Conservation (phyloP, 2,113 vertebrate genomes). For the Copsychus sechellarum region DNA sequence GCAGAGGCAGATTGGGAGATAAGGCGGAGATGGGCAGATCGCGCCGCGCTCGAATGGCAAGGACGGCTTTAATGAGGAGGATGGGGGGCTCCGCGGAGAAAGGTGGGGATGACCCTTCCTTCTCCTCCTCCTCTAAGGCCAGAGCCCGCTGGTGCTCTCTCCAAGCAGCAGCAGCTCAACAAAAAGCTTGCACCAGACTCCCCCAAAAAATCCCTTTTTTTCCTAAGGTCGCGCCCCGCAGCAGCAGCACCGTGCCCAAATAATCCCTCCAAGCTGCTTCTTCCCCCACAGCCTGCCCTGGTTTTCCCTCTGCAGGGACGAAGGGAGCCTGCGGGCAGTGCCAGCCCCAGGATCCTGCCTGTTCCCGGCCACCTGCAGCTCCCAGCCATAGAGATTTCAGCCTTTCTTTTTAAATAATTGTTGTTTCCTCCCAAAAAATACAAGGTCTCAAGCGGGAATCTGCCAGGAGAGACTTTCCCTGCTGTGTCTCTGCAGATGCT, state of each 20-base stretch:
- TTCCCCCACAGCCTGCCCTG: too few relatives aligned
- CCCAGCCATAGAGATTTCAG: not conserved
- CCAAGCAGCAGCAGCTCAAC: not conserved
- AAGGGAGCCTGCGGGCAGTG: too few relatives aligned
- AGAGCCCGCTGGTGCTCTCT: fast-evolving
- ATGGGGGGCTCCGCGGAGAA: not conserved
- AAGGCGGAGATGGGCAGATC: not conserved
- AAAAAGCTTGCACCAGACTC: not conserved
- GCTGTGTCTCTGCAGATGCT: fast-evolving
- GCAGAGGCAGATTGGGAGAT: constrained; percentile 20
- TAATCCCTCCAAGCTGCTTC: not conserved
- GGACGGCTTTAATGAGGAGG: not conserved
- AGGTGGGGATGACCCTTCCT: not conserved
- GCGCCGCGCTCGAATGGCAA: not conserved
- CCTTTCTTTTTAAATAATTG: not conserved
- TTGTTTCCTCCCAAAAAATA: not conserved
- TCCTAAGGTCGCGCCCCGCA: not conserved
- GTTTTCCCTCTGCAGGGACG: too few relatives aligned
- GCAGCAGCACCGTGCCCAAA: not conserved
- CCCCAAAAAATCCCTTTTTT: fast-evolving
- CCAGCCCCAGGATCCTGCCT: not conserved
- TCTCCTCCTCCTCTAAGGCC: not conserved
- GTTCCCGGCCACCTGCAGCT: not conserved
- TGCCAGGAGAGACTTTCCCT: not conserved
- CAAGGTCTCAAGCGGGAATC: not conserved